Percentiles rank a stretch among this genome's conserved stretches.
Evolutionary conservation across 2,797 vertebrate species (phyloP).

Genomic region (Myotis findleyi): DNA sequence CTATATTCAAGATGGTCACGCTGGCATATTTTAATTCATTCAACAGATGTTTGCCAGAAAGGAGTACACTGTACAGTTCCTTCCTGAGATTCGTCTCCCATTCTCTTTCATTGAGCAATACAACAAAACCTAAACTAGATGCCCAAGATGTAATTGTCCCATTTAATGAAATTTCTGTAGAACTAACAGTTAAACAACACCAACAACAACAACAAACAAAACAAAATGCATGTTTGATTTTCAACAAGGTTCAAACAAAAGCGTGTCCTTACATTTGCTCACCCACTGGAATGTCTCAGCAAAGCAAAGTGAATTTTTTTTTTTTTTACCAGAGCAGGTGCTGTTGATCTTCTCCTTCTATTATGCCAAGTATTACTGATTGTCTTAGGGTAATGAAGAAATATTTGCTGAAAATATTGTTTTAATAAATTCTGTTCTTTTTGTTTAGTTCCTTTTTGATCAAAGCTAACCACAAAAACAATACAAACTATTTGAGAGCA

Average conservation of each 20-base stretch:
- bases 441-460: not conserved
- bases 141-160: not conserved
- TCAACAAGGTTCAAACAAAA: constrained; percentile 32
- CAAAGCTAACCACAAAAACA: not conserved
- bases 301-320: constrained; percentile 5
- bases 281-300: not conserved
- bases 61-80: not conserved
- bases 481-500: not conserved
- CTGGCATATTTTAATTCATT: not conserved
- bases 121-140: not conserved
- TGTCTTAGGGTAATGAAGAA: constrained; percentile 37
- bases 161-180: not conserved
- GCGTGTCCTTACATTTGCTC: constrained; percentile 39
- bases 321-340: not conserved
- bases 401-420: not conserved
- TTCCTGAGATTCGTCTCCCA: not conserved
- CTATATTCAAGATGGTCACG: not conserved
- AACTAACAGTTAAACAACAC: not conserved
- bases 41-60: not conserved
- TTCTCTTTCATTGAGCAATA: not conserved
- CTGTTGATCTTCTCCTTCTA: not conserved
- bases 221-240: constrained; percentile 24
- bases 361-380: constrained; percentile 50
- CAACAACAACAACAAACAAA: not conserved
- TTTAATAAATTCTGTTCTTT: constrained; percentile 30